Evolutionary conservation across 2,888 invertebrate genomes (phyloP), one percentile per base, ranked within the genome.

Genomic region (Strigamia crassipes): DNA sequence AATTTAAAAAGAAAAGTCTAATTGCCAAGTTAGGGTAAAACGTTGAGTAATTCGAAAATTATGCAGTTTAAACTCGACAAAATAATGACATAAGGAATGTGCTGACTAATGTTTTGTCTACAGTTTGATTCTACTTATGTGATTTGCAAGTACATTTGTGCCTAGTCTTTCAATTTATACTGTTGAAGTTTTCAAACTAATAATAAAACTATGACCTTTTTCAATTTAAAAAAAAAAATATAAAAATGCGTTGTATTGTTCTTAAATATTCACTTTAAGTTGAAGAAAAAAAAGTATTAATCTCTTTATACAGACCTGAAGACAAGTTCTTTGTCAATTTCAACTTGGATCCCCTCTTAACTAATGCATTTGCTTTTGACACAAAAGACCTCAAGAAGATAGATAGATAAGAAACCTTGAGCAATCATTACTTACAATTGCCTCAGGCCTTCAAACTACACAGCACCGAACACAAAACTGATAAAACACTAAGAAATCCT

Each of bases 101-200:
- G 61, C 61, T 61, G 61, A 61, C 61, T 61, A 61, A 61, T 61
- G 61, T 61, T 61, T 46, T 61, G 61, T 61, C 61, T 61, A 61
- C 61, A 61, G 18, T 61, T 61, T 61, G 61, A 61, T 61, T 61
- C 21, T 23, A 61, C 61, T 61, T 21, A 18, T 61, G 61, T 61
- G 61, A 61, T 61, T 23, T 61, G 23, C 21, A 61, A 61, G 61
- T 61, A 61, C 61, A 61, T 23, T 61, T 61, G 61, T 61, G 23
- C 61, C 61, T 61, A 61, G 61, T 61, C 61, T 61, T 61, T 61
- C 61, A 61, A 51, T 51, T 61, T 61, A 61, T 61, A n/a, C 61
- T 61, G 61, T 23, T 61, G 18, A 61, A 46, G 46, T 61, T 61
- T n/a, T 61, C 46, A 46, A 21, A 61, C 10, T 61, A 23, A 61